Evolutionary conservation across 2,113 vertebrate genomes (phyloP).

Genomic region (Empidonax traillii): DNA sequence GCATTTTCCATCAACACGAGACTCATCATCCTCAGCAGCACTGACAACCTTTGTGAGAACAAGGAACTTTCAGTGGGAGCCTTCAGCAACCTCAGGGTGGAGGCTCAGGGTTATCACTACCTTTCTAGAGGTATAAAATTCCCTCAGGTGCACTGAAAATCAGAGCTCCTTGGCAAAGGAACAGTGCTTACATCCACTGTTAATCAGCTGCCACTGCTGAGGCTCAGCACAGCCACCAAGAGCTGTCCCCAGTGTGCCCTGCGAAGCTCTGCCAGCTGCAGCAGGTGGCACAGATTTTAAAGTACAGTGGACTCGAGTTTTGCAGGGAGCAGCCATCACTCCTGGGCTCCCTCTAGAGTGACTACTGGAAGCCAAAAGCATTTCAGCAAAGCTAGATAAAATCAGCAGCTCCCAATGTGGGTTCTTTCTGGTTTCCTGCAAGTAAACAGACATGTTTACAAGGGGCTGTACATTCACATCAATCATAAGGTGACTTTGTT

Average conservation of each 20-base stretch:
- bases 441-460: slow-evolving; percentile 72
- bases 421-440: slow-evolving; percentile 68
- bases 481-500: slow-evolving; percentile 72
- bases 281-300: slow-evolving; percentile 2
- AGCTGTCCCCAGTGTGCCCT: not conserved
- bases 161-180: not conserved
- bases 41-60: not conserved
- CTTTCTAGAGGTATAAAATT: not conserved
- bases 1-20: not conserved
- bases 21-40: not conserved
- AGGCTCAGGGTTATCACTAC: not conserved
- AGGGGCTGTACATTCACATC: slow-evolving; percentile 70
- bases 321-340: slow-evolving; percentile 19
- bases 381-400: slow-evolving; percentile 69
- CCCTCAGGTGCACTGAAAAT: not conserved
- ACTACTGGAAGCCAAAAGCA: slow-evolving; percentile 69
- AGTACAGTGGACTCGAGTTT: not conserved
- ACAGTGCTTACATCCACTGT: not conserved
- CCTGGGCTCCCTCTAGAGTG: slow-evolving; percentile 43
- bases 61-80: not conserved
- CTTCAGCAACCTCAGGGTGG: not conserved
- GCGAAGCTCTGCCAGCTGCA: not conserved
- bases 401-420: slow-evolving; percentile 57
- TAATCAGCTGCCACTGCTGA: not conserved
- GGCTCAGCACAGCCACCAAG: not conserved